Base-by-base conservation (phyloP, 92 coral and sea anemone species). In the Bergia puertoricense region DNA sequence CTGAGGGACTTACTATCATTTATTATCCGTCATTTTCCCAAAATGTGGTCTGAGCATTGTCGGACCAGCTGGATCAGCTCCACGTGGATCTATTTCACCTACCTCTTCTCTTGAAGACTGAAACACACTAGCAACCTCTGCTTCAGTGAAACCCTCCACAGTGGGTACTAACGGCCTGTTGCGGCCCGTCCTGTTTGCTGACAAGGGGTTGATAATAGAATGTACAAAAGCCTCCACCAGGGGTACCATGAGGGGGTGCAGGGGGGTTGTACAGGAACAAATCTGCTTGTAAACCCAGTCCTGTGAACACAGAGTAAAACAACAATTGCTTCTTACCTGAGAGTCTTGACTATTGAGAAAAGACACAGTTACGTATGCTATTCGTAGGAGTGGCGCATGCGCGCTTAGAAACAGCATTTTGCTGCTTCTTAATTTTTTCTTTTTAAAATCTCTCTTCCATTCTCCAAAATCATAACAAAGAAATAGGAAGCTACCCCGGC, bases 281-380 rank as follows among this genome's bases (percentile, higher is more conserved):
- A 96, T 84, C 92, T 96, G 99, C 71, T 82, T 91, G 85, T 93
- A 96, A 37, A 96, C 95, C 99, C 99, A 96, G 77, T 92, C 96
- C 99, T 96, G 86, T 13, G 82, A 50, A 65, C 51, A 88, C 86
- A 40, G 48, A 85, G 66, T 0, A 74, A 30, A 66, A 54, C 37
- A 30, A 0, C 6, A 45, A 71, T 7, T 43, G n/a, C 36, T 80
- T 23, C 74, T 23, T 23, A 39, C 16, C 37, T 40, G 36, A 81
- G 41, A 80, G 36, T 51, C 30, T 30, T 30, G 30, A 30, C 30
- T 30, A 30, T 30, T 30, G 30, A 30, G 30, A 46, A 46, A 46
- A 46, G 8, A 46, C 6, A 46, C 51, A 46, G 50, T 46, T 46
- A 8, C 8, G 50, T 30, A 30, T 30, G 2, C 59, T 1, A 8